Evolutionary conservation across 2,113 vertebrate species (phyloP), one percentile per base, ranked within the genome.

Genomic region (Oryzias javanicus): DNA sequence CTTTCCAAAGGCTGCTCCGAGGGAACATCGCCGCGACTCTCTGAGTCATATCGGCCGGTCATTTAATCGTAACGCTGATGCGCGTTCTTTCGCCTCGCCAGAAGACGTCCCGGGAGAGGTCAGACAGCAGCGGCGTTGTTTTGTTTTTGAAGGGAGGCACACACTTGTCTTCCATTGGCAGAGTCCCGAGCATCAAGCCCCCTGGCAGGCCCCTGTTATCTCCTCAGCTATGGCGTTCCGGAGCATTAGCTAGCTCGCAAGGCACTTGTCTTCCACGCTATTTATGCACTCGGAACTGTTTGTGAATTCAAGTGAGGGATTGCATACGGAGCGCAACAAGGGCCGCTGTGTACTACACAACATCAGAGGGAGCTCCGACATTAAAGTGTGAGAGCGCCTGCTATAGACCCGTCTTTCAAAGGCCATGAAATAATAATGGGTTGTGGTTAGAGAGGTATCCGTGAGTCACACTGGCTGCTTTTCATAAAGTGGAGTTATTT

Each of bases 401-500:
- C 84, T 78, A 79, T 81, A 89, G 87, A 88, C 89, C 86, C 87
- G 79, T 86, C 88, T 91, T 89, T 91, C 89, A 89, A 91, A 91
- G 88, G 83, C 90, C 88, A 91, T 91, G 90, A 90, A 92, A 92
- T 91, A 92, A 91, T 91, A 91, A 91, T 89, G 90, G 86, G 67
- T 89, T 89, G 90, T 89, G 89, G 90, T 90, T 92, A 89, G 88
- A 89, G 87, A 89, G 86, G 82, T 90, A 91, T 88, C 85, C 78
- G 82, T 86, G 87, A 91, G 89, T 90, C 88, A 91, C 89, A 90
- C 86, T 86, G 76, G 86, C 90, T 91, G 90, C 88, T 91, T 90
- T 91, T 92, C 91, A 91, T 91, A 91, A 90, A 90, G 90, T 90
- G 88, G 87, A 91, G 90, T 91, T 91, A 91, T 91, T 92, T 91